phyloP scores from a whole-genome alignment of 2,113 vertebrate genomes.

The Cavia aperea region DNA sequence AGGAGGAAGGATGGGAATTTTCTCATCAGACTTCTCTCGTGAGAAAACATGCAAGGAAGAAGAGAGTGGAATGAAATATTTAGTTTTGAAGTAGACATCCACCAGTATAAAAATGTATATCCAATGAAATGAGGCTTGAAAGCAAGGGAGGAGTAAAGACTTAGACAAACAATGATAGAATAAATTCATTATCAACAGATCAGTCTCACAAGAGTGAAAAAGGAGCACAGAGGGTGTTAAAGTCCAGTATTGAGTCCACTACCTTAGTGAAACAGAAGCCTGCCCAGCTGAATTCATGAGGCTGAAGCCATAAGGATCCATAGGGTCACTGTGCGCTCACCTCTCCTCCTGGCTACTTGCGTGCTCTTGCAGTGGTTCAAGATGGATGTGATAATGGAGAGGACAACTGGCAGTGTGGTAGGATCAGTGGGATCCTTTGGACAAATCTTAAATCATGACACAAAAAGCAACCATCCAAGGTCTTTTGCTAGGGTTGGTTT shows the following conservation, averaged over 20 bases:
- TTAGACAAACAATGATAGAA: neutral
- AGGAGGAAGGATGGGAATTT: neutral
- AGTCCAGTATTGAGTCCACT: neutral
- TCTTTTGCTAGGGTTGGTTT: neutral
- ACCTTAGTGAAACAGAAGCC: slow-evolving; percentile 51
- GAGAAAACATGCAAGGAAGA: neutral
- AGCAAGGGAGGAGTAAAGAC: neutral
- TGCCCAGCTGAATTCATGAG: slow-evolving; percentile 69
- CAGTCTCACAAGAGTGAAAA: neutral
- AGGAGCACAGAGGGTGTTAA: neutral
- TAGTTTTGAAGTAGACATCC: neutral
- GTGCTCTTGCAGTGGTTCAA: slow-evolving; percentile 44
- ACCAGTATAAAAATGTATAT: neutral
- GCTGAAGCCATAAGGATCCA: slow-evolving; percentile 72
- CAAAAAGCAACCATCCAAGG: neutral
- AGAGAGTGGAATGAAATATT: neutral
- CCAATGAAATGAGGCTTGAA: neutral
- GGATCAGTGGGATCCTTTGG: neutral
- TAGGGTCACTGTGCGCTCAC: slow-evolving; percentile 72
- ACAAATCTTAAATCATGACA: neutral
- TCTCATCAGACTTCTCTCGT: neutral
- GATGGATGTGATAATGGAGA: neutral
- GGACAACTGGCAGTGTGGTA: neutral
- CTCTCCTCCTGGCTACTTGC: slow-evolving; percentile 74
- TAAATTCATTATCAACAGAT: neutral